Conservation (phyloP, 92 coral and sea anemone genomes). For the Anthopleura xanthogrammica region DNA sequence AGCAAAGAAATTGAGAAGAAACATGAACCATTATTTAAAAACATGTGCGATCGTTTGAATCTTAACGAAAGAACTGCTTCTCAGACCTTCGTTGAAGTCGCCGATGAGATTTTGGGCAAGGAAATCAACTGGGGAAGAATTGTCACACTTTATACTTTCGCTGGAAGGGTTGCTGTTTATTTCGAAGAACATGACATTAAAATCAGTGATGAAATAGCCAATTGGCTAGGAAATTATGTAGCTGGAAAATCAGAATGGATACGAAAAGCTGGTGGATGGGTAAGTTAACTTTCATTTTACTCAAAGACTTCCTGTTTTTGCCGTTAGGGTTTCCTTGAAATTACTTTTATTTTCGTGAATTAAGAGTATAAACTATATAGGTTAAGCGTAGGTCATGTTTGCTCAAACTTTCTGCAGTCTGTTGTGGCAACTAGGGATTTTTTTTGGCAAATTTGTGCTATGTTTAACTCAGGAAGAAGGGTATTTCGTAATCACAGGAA, state of each 20-base stretch:
- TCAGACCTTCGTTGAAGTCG: slow-evolving; percentile 55
- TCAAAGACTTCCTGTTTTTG: neutral
- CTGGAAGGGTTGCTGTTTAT: slow-evolving; percentile 74
- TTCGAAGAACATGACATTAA: slow-evolving; percentile 54
- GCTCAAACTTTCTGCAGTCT: neutral
- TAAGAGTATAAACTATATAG: neutral
- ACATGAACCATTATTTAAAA: slow-evolving; percentile 74
- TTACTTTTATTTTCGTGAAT: neutral
- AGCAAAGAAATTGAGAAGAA: slow-evolving; percentile 75
- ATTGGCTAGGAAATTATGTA: slow-evolving; percentile 78
- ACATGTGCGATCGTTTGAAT: slow-evolving; percentile 73
- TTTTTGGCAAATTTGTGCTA: neutral
- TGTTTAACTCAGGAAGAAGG: neutral
- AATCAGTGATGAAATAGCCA: slow-evolving; percentile 49
- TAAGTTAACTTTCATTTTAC: slow-evolving; percentile 36
- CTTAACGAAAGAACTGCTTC: slow-evolving; percentile 49
- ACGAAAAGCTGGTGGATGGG: slow-evolving; percentile 92
- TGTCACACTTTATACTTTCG: slow-evolving; percentile 78
- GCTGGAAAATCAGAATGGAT: slow-evolving; percentile 72
- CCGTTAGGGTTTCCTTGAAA: slow-evolving; percentile 1
- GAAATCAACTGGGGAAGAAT: slow-evolving; percentile 96
- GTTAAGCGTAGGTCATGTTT: neutral
- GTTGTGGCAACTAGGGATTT: neutral
- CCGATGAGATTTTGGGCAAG: slow-evolving; percentile 72
- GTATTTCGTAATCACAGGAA: neutral